Conservation (phyloP, 2,888 invertebrate species). For the Timandra comae region DNA sequence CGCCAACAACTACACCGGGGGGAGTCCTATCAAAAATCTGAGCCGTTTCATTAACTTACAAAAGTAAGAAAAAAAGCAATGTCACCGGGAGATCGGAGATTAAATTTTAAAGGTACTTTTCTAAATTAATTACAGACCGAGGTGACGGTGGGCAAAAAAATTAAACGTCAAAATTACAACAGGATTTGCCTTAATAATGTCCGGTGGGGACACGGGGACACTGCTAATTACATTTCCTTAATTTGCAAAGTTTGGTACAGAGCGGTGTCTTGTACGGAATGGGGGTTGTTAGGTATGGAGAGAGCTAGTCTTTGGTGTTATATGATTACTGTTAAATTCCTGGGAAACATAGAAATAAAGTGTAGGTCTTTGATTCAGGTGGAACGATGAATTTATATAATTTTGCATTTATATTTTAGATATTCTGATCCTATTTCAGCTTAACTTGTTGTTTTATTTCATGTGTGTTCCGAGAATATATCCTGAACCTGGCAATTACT, state of each 20-base stretch:
- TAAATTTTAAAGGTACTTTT: conserved; percentile 70
- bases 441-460: no score
- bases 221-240: conserved; percentile 77
- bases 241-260: conserved; percentile 73
- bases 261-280: no score
- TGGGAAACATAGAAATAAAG: no score
- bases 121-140: conserved; percentile 69
- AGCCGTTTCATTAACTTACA: conserved; percentile 58
- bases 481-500: no score
- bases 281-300: no score
- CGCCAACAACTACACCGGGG: conserved; percentile 21
- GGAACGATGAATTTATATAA: no score
- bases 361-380: no score
- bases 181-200: conserved; percentile 74
- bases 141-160: conserved; percentile 64
- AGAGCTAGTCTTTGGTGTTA: no score
- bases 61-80: conserved; percentile 41
- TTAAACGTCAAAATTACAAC: conserved; percentile 76
- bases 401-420: no score
- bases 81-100: conserved; percentile 64
- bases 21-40: conserved; percentile 60
- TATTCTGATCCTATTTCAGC: no score
- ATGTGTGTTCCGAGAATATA: no score
- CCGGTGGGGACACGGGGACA: conserved; percentile 23
- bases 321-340: no score